Evolutionary conservation across 2,888 invertebrate species (phyloP), one percentile per base, ranked within the genome.

Genomic region (Artemia sinica): DNA sequence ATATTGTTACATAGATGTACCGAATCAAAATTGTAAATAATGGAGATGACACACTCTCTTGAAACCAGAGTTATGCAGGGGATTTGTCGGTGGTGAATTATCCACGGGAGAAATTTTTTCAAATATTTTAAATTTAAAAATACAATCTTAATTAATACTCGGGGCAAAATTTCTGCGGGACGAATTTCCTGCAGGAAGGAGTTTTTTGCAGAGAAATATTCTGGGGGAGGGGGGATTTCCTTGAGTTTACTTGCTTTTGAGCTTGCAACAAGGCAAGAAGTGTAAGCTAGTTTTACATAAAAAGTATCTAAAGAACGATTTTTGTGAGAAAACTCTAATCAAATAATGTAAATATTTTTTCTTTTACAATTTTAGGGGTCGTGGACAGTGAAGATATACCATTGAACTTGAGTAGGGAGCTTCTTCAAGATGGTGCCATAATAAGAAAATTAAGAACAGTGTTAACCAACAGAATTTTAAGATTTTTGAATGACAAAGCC

Each of bases 351-450:
- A 18, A 1, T 48, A 52, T 41, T 66, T 41, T 41, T 41, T 41
- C 50, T 12, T 58, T 10, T 51, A 14, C 41, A 12, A 67, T 73
- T 74, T 67, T 75, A 85, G 86, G 95, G 76, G 95, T 97, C 50
- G 93, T 97, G 14, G 97, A 97, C 81, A 95, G 94, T 1, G 97
- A 97, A 81, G 97, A 97, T 79, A 95, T 97, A 80, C 97, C 97
- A 65, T 80, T 97, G 69, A 97, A 97, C 83, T 82, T 97, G 71
- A 96, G 95, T 77, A 83, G 97, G 76, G 97, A 97, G 79, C 79
- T 97, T 71, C 81, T 97, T 67, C 97, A 97, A 79, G 95, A 97
- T 75, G 93, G 92, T 78, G 84, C 86, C 48, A 81, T 97, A 6
- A 93, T 97, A 73, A 88, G 89, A 70, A 92, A 91, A 80, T 79